Base-by-base conservation (phyloP, 2,888 invertebrate genomes). In the Acronicta alni region DNA sequence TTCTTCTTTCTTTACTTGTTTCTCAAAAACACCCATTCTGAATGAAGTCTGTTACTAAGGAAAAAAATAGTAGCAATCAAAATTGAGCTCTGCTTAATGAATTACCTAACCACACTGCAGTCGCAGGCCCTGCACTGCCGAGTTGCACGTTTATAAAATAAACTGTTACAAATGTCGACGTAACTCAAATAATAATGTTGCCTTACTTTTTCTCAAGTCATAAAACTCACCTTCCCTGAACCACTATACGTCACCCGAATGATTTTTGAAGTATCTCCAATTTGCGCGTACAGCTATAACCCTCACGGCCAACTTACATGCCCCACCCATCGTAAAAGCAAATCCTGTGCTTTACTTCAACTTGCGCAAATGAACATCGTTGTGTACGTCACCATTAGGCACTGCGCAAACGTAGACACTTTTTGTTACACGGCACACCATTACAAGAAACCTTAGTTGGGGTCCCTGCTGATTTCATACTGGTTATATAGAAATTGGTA, bases 271-370 rank as follows among this genome's bases (percentile, higher is more conserved):
- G 56, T 71, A 62, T 63, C 67, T 72, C 57, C 59, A 68, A 71
- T 66, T 71, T 66, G 63, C 56, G 51, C 43, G 55, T 42, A 53
- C 57, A 55, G 66, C 54, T 51, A 53, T 71, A 64, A 67, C 63
- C 61, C 63, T 65, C 59, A 53, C 53, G 59, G 39, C 47, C 66
- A 72, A 75, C 53, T 71, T 66, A 63, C 45, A 48, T 57, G 60
- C 59, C 69, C 72, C 75, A 75, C 80, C 63, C 59, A 52, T 85
- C 85, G 79, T 85, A 84, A 85, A 85, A 79, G 44, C 51, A 67
- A 79, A 72, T 69, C 64, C 54, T n/a, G 65, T 73, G 76, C 79
- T 83, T 83, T 80, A 83, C 78, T 72, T 58, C 68, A 37, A 47
- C 20, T 32, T 18, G 14, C 30, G 44, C 38, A 35, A 43, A 57